These are phyloP conservation scores for Phaetusa simplex DNA, from an alignment of 2,113 vertebrate species.

Conservation along the genomic window DNA sequence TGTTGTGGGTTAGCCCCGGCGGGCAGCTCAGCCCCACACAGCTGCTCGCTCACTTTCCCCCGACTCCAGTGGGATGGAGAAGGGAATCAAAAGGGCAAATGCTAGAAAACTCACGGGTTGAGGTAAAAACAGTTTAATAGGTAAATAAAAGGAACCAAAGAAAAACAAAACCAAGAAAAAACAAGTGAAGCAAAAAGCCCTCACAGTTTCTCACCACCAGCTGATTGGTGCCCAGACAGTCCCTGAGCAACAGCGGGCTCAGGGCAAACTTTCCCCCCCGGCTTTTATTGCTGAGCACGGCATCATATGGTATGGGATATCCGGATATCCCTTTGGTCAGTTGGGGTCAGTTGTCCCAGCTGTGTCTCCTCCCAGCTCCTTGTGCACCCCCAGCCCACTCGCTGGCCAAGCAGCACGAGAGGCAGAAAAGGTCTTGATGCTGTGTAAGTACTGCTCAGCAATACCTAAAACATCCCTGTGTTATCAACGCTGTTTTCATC, in stretches of 20 bases:
- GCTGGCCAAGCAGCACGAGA: neutral
- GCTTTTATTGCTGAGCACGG: neutral
- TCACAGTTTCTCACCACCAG: neutral
- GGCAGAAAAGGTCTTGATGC: neutral
- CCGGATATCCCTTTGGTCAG: neutral
- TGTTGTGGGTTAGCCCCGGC: neutral
- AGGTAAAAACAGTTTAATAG: neutral
- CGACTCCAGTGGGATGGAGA: fast-evolving
- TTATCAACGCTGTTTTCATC: neutral
- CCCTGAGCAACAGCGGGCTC: fast-evolving
- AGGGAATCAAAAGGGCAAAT: neutral
- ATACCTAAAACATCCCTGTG: neutral
- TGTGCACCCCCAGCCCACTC: neutral
- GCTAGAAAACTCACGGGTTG: neutral
- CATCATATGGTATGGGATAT: neutral
- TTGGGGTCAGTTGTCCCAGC: neutral
- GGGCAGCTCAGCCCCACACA: neutral
- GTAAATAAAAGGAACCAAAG: neutral
- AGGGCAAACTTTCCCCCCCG: neutral
- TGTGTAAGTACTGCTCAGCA: neutral
- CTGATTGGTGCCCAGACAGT: fast-evolving
- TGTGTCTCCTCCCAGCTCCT: neutral
- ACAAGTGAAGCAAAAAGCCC: neutral
- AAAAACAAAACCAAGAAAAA: neutral
- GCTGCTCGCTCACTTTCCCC: neutral